Percentiles rank a stretch among this genome's conserved stretches.
Evolutionary conservation across 2,797 vertebrate species (phyloP).

Genomic region (Danio tinwini): DNA sequence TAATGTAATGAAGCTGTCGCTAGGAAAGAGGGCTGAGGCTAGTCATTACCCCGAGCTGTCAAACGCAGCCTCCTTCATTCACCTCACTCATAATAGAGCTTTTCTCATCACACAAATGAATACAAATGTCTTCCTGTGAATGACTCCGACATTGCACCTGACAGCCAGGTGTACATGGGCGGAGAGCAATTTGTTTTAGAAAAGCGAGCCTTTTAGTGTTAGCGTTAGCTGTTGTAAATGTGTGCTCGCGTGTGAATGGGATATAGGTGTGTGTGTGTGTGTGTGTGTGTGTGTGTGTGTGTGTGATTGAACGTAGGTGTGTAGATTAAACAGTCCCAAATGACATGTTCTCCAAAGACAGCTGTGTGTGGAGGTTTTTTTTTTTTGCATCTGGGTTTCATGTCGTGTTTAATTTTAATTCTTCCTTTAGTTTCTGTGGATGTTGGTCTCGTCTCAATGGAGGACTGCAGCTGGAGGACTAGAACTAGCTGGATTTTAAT

Average conservation of each 20-base stretch:
- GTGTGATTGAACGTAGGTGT: slow-evolving; percentile 3
- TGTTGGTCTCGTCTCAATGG: slow-evolving; percentile 10
- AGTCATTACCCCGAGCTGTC: slow-evolving; percentile 53
- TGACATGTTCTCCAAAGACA: slow-evolving; percentile 27
- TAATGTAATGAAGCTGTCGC: slow-evolving; percentile 51
- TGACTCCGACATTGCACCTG: slow-evolving; percentile 38
- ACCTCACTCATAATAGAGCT: slow-evolving; percentile 52
- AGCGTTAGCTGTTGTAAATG: slow-evolving; percentile 16
- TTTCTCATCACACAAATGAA: slow-evolving; percentile 57
- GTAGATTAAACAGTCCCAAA: slow-evolving; percentile 34
- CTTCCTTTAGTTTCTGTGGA: not conserved
- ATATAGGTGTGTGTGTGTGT: not conserved
- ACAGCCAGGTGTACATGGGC: slow-evolving; percentile 46
- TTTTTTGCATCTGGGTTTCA: slow-evolving; percentile 24
- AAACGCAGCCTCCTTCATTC: slow-evolving; percentile 36
- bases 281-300: not conserved
- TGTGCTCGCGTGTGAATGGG: not conserved
- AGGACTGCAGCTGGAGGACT: slow-evolving; percentile 26
- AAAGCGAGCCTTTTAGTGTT: not conserved
- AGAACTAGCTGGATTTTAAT: slow-evolving; percentile 16
- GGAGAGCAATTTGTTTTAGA: slow-evolving; percentile 19
- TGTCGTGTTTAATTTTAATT: not conserved
- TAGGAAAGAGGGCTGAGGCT: slow-evolving; percentile 31
- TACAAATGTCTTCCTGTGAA: slow-evolving; percentile 53
- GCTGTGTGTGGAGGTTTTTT: slow-evolving; percentile 5